Base-by-base conservation (phyloP, 2,888 invertebrate genomes). In the Mesorhabditis belari region DNA sequence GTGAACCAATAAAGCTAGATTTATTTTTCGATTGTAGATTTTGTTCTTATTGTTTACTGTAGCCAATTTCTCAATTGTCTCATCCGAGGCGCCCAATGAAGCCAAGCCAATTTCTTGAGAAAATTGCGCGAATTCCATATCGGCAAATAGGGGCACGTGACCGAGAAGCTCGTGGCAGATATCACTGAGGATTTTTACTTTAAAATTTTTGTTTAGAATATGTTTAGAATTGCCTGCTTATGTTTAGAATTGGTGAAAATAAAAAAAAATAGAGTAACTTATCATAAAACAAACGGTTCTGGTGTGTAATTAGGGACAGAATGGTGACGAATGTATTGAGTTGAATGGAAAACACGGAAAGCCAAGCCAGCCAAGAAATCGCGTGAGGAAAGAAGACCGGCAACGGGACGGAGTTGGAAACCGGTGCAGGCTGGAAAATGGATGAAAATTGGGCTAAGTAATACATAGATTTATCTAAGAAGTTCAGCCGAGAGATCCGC, bases 341-440 rank as follows among this genome's bases (percentile, higher is more conserved):
- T 99, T 82, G 96, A 96, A 84, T 99, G 98, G 88, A 99, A 99
- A 74, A 98, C 91, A 71, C 98, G 88, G 87, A 96, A 99, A 4
- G 70, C 70, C 6, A 71, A 58, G 54, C 96, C 95, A 35, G 98
- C 92, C 62, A 99, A 86, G 85, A 99, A 99, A 83, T 99, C 98
- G 57, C 98, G 87, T 35, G 98, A 93, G 0, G 95, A 94, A 68
- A 98, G 86, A 3, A 98, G 87, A 55, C 98, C 98, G 54, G 98
- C 95, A 2, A 95, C 98, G 0, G 98, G 98, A 68, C 98, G 88
- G 60, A 99, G 86, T 25, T 90, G 89, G 85, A 98, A 98, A 5
- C 98, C 98, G 5, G 96, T 95, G 81, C 90, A 91, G 82, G 92
- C 95, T 95, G 82, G 17, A 75, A 63, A 57, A 50, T 3, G 4